Evolutionary conservation across 2,113 vertebrate species (phyloP), one percentile per base, ranked within the genome.

Genomic region (Ornithorhynchus anatinus): DNA sequence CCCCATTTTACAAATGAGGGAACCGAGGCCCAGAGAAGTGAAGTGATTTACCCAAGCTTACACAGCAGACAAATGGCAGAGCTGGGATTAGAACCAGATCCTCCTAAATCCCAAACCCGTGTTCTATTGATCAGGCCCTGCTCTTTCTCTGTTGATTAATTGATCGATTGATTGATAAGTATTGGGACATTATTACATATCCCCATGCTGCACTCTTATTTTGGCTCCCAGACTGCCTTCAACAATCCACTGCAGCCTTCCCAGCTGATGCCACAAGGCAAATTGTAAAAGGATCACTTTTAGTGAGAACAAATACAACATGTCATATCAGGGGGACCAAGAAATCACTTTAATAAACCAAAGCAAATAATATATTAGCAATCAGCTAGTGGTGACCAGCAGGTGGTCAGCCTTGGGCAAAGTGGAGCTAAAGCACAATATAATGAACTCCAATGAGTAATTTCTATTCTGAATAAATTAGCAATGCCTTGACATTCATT

Each of bases 381-480:
- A 62, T 12, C 73, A 40, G 51, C 58, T 42, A 51, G 43, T 44
- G 56, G 44, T 35, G 20, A 71, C 22, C 43, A 54, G 19, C 1
- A 0, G 62, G 43, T 20, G 31, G 3, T 1, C 40, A 78, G 35
- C 58, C 67, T 68, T 25, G 36, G 62, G 53, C 62, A 48, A 68
- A 62, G n/a, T 40, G 48, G n/a, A 60, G 32, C 20, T 80, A 33
- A 16, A 48, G 37, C 71, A 22, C 37, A 17, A 61, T 33, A 3
- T 11, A 19, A 36, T 61, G 40, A 17, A 53, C 72, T 75, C n/a
- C 74, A 40, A 51, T 59, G 45, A 73, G 17, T 59, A 25, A 56
- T 77, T 32, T 59, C 59, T 37, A 66, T 79, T 79, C 69, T 67
- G 57, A 85, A 76, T 54, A 66, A 52, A 62, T 72, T 50, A 69